phyloP scores from a whole-genome alignment of 2,113 vertebrate species.

The Solea senegalensis region DNA sequence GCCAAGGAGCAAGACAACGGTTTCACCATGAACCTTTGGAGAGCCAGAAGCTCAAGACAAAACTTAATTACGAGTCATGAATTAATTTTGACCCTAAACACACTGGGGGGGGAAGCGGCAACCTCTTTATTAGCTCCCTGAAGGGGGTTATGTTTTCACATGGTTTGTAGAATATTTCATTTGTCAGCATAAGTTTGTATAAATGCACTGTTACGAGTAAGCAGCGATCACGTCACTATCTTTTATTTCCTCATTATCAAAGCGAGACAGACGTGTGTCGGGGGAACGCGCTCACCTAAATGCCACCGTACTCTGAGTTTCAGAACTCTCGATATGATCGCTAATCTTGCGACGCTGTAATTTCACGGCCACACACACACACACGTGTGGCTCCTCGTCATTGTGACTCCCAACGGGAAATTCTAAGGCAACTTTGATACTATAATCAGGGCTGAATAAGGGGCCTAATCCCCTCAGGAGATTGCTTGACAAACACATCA shows the following conservation, averaged over 20 bases:
- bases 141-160: neutral
- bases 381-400: neutral
- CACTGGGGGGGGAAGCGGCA: neutral
- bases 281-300: neutral
- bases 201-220: no score
- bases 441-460: conserved; percentile 11
- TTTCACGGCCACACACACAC: neutral
- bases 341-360: neutral
- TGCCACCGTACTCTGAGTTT: neutral
- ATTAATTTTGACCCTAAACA: conserved; percentile 17
- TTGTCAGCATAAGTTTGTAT: no score
- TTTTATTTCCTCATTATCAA: no score
- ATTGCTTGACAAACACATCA: conserved; percentile 7
- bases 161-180: neutral
- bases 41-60: conserved; percentile 30
- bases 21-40: conserved; percentile 38
- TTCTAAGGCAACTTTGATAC: conserved; percentile 13
- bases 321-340: neutral
- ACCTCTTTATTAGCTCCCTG: neutral
- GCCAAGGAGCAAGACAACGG: conserved; percentile 32
- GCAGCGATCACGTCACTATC: no score
- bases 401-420: conserved; percentile 3
- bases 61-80: conserved; percentile 21
- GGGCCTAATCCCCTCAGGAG: conserved; percentile 20
- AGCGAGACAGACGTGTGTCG: neutral